Percentiles rank a stretch among this genome's conserved stretches.
Evolutionary conservation across 2,797 vertebrate genomes (phyloP).

Genomic region (Glyptemys insculpta): DNA sequence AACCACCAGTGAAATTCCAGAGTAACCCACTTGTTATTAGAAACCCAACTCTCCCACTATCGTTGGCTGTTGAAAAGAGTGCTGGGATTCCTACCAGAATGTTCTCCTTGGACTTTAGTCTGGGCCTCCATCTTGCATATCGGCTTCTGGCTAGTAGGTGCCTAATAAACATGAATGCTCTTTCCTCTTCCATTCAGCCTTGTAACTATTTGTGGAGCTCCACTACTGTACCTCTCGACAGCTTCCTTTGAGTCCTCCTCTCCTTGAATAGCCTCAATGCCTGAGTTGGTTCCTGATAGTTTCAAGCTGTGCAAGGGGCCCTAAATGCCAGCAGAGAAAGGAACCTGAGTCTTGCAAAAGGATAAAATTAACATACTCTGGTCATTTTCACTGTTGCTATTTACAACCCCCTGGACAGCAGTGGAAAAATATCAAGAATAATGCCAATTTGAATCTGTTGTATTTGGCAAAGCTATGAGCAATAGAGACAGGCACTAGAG

Average conservation of each 20-base stretch:
- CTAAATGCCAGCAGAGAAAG: background rate
- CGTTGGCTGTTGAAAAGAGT: slow-evolving; percentile 20
- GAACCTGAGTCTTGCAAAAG: background rate
- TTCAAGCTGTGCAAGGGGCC: fast-evolving
- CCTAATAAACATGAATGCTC: background rate
- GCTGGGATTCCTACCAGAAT: background rate
- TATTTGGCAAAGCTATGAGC: slow-evolving; percentile 37
- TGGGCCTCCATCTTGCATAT: background rate
- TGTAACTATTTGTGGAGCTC: background rate
- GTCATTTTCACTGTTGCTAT: background rate
- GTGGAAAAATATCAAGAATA: background rate
- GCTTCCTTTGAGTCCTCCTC: background rate
- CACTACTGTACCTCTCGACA: background rate
- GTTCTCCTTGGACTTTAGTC: background rate
- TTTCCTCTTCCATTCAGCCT: background rate
- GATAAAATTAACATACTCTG: background rate
- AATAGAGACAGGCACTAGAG: slow-evolving; percentile 22
- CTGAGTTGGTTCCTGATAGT: background rate
- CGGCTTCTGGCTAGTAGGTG: background rate
- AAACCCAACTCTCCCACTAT: slow-evolving; percentile 25
- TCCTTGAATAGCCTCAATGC: background rate
- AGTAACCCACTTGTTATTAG: background rate
- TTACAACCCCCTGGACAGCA: slow-evolving; percentile 4
- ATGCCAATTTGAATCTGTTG: background rate
- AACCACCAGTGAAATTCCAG: slow-evolving; percentile 31